Conservation (phyloP, 1,140 invertebrate genomes). For the Drosophila murphyi region DNA sequence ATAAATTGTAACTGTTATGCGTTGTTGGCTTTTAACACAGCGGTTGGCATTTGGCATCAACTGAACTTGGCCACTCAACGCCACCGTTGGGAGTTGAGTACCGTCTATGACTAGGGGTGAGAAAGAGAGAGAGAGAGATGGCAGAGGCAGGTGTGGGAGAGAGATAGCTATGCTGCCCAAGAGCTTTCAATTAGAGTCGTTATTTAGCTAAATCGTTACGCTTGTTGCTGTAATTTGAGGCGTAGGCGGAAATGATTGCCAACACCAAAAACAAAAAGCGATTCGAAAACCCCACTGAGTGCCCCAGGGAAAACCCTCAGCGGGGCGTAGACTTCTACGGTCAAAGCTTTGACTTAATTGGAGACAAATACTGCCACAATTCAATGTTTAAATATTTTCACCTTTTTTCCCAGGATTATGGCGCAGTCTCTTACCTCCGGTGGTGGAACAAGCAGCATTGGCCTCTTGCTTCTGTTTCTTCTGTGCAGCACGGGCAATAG, state of each 20-base stretch:
- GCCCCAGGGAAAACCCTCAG: conserved; percentile 51
- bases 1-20: conserved; percentile 83
- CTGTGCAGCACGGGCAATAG: conserved; percentile 39
- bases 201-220: conserved; percentile 81
- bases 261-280: conserved; percentile 27
- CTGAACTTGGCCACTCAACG: conserved; percentile 40
- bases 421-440: conserved; percentile 27
- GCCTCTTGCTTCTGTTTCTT: conserved; percentile 45
- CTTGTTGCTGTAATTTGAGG: conserved; percentile 68
- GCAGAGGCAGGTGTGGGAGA: no score
- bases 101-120: neutral
- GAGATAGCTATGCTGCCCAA: conserved; percentile 34
- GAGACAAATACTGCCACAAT: conserved; percentile 26
- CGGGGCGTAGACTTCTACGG: neutral
- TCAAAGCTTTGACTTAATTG: conserved; percentile 65
- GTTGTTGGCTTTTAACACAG: conserved; percentile 78
- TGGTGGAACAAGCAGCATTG: conserved; percentile 21
- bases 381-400: conserved; percentile 38
- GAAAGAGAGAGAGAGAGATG: no score
- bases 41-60: conserved; percentile 69
- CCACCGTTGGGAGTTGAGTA: conserved; percentile 52
- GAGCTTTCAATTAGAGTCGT: conserved; percentile 78
- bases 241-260: conserved; percentile 74
- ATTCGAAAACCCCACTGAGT: neutral
- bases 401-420: conserved; percentile 47